Evolutionary conservation across 2,888 invertebrate genomes (phyloP).

Genomic region (Tiphia femorata): DNA sequence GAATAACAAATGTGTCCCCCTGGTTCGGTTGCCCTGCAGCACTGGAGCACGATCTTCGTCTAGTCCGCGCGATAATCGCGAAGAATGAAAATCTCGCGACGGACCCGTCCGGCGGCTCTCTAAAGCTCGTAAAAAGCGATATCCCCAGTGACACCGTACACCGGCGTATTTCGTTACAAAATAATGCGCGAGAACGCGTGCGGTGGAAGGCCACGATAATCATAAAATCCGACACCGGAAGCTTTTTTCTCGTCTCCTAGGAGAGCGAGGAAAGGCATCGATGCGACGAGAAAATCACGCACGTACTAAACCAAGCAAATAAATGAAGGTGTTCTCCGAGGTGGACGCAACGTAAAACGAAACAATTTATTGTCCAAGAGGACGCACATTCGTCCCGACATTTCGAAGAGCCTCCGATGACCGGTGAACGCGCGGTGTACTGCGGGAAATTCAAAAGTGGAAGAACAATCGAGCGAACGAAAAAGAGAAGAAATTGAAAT

Average conservation of each 20-base stretch:
- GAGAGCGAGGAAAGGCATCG: not conserved
- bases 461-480: too few relatives aligned
- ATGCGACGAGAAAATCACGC: not conserved
- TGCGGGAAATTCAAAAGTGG: too few relatives aligned
- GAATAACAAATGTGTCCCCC: too few relatives aligned
- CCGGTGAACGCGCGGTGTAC: too few relatives aligned
- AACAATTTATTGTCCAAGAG: too few relatives aligned
- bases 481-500: too few relatives aligned
- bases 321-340: too few relatives aligned
- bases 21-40: too few relatives aligned
- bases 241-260: conserved; percentile 13
- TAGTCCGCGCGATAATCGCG: conserved; percentile 14
- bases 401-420: too few relatives aligned
- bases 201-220: conserved; percentile 30
- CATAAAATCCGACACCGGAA: conserved; percentile 22
- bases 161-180: conserved; percentile 28
- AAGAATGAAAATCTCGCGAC: conserved; percentile 13
- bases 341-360: too few relatives aligned
- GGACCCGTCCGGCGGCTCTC: not conserved
- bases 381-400: too few relatives aligned
- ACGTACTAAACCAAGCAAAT: not conserved
- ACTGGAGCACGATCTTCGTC: too few relatives aligned
- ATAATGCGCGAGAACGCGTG: conserved; percentile 16
- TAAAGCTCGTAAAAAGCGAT: conserved; percentile 37
- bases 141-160: conserved; percentile 14